Evolutionary conservation across 1,140 invertebrate genomes (phyloP).

Genomic region (Scaptomyza pallida): DNA sequence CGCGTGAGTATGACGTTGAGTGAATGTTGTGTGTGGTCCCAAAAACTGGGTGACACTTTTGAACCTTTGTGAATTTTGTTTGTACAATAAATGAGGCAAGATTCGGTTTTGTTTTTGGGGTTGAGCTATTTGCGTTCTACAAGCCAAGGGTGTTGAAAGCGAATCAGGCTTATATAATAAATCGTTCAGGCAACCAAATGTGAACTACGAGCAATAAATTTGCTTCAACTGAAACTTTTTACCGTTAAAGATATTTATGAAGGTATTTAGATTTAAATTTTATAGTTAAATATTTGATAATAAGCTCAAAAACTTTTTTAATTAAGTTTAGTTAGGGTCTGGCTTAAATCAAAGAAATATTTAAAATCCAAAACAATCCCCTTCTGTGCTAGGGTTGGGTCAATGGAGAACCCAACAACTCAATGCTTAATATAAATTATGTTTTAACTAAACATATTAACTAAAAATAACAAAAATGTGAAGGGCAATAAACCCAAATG

Average conservation of each 20-base stretch:
- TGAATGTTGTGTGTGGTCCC: conserved; percentile 28
- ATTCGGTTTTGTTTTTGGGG: conserved; percentile 6
- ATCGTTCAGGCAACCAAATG: background rate
- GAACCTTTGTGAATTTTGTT: conserved; percentile 13
- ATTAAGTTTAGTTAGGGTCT: too few relatives aligned
- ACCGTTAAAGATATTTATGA: background rate
- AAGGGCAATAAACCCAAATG: too few relatives aligned
- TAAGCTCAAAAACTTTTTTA: too few relatives aligned
- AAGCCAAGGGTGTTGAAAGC: conserved; percentile 3
- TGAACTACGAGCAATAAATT: background rate
- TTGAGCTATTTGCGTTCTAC: conserved; percentile 8
- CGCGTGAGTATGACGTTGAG: conserved; percentile 5
- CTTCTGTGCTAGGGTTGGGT: too few relatives aligned
- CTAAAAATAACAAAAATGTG: too few relatives aligned
- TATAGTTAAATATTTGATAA: too few relatives aligned
- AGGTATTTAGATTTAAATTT: too few relatives aligned
- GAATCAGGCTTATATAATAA: conserved; percentile 2
- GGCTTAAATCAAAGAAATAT: too few relatives aligned
- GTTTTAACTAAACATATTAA: too few relatives aligned
- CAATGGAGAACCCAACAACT: too few relatives aligned
- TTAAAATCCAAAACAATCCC: too few relatives aligned
- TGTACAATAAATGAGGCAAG: conserved; percentile 30
- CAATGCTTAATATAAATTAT: too few relatives aligned
- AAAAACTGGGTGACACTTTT: conserved; percentile 34
- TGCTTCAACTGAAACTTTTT: background rate